phyloP scores from a whole-genome alignment of 1,140 invertebrate genomes.

The Thalassaphorura encarpata region DNA sequence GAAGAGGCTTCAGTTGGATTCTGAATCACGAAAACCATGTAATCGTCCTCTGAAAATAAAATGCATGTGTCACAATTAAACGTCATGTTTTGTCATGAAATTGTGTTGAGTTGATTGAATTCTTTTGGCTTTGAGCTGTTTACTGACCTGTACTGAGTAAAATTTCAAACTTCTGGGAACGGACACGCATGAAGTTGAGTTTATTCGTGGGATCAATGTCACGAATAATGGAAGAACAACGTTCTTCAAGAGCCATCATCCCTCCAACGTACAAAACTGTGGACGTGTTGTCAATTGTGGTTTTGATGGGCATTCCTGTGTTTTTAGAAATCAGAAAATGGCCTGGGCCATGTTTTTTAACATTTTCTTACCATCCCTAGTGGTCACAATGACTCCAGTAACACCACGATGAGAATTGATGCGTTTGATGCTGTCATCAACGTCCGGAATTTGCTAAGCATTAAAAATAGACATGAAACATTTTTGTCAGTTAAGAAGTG shows the following conservation, averaged over 20 bases:
- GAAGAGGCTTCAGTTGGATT: too few relatives aligned
- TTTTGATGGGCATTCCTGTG: constrained; percentile 79
- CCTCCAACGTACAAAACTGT: constrained; percentile 89
- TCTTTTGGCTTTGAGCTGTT: too few relatives aligned
- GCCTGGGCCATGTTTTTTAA: background rate
- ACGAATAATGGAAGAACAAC: constrained; percentile 50
- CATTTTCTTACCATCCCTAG: constrained; percentile 71
- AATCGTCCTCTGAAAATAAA: too few relatives aligned
- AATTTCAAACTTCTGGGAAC: constrained; percentile 95
- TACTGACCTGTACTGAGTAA: constrained; percentile 89
- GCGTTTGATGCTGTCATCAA: constrained; percentile 94
- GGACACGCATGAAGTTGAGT: constrained; percentile 83
- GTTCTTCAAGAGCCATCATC: constrained; percentile 63
- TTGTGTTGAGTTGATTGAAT: too few relatives aligned
- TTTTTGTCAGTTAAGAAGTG: too few relatives aligned
- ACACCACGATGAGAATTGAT: constrained; percentile 95
- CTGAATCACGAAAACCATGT: too few relatives aligned
- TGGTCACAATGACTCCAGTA: constrained; percentile 89
- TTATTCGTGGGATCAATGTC: constrained; percentile 96
- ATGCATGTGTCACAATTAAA: too few relatives aligned
- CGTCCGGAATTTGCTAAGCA: constrained; percentile 74
- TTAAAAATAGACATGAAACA: too few relatives aligned
- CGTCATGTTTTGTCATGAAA: too few relatives aligned
- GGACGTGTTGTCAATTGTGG: constrained; percentile 89
- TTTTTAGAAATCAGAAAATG: background rate